Conservation (phyloP, 2,888 invertebrate species). For the Erannis defoliaria region DNA sequence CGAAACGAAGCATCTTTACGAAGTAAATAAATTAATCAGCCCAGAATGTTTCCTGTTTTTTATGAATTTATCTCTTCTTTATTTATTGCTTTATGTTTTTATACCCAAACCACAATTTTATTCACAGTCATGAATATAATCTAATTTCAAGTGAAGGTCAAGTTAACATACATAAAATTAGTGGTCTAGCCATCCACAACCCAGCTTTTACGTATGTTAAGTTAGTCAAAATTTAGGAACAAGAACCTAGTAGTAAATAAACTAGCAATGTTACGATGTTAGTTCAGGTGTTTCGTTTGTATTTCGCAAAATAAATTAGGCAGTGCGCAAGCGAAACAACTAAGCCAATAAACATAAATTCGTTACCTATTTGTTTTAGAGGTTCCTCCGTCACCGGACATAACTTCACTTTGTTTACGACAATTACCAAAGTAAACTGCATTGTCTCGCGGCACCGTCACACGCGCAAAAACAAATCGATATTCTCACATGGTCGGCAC, state of each 20-base stretch:
- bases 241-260: background rate
- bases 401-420: slow-evolving; percentile 80
- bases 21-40: background rate
- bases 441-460: slow-evolving; percentile 69
- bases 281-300: background rate
- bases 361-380: slow-evolving; percentile 74
- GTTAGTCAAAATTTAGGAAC: background rate
- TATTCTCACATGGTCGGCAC: slow-evolving; percentile 70
- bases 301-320: slow-evolving; percentile 1
- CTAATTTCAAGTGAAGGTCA: slow-evolving; percentile 31
- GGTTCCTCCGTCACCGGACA: slow-evolving; percentile 77
- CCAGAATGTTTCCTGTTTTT: background rate
- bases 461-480: slow-evolving; percentile 61
- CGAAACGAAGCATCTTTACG: background rate
- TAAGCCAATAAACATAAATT: slow-evolving; percentile 21
- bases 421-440: slow-evolving; percentile 84
- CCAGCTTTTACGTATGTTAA: background rate
- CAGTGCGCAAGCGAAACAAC: slow-evolving; percentile 4
- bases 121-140: slow-evolving; percentile 24
- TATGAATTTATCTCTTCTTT: background rate
- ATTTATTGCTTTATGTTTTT: slow-evolving; percentile 7
- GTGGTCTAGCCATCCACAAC: background rate
- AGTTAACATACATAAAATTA: slow-evolving; percentile 4
- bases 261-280: background rate
- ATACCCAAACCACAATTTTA: background rate